Evolutionary conservation across 1,140 invertebrate species (phyloP).

Genomic region (Oppia nitens): DNA sequence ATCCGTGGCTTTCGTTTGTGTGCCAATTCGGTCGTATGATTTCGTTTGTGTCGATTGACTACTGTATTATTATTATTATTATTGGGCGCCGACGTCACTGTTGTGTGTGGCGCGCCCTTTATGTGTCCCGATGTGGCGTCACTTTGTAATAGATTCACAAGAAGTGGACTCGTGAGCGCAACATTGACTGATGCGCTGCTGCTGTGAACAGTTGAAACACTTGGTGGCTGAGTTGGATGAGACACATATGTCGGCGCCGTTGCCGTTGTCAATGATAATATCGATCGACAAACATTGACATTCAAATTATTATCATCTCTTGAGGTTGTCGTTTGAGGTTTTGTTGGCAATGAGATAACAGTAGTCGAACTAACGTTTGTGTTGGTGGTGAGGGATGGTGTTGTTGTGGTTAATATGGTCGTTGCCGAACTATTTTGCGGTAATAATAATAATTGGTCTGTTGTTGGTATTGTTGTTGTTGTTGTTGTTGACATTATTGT

Average conservation of each 20-base stretch:
- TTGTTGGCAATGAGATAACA: neutral
- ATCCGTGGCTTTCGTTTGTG: neutral
- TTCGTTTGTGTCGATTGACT: too few species aligned
- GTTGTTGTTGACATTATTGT: neutral
- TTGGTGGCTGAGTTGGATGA: neutral
- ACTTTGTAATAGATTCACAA: conserved; percentile 78
- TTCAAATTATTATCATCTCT: neutral
- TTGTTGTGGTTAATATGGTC: neutral
- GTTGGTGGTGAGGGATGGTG: neutral
- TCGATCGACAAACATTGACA: neutral
- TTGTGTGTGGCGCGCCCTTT: conserved; percentile 17
- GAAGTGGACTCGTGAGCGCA: conserved; percentile 63
- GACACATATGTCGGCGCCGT: neutral
- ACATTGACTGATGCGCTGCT: conserved; percentile 27
- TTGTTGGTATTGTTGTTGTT: neutral
- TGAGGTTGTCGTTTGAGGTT: neutral
- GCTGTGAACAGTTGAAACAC: neutral
- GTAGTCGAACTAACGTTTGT: neutral
- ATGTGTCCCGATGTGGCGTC: conserved; percentile 30
- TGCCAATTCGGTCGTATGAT: neutral
- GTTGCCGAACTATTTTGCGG: neutral
- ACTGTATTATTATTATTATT: neutral
- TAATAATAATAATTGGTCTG: neutral
- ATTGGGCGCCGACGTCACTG: neutral
- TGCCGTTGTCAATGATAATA: neutral